Evolutionary conservation across 2,797 vertebrate genomes (phyloP), one percentile per base, ranked within the genome.

Genomic region (Parambassis ranga): DNA sequence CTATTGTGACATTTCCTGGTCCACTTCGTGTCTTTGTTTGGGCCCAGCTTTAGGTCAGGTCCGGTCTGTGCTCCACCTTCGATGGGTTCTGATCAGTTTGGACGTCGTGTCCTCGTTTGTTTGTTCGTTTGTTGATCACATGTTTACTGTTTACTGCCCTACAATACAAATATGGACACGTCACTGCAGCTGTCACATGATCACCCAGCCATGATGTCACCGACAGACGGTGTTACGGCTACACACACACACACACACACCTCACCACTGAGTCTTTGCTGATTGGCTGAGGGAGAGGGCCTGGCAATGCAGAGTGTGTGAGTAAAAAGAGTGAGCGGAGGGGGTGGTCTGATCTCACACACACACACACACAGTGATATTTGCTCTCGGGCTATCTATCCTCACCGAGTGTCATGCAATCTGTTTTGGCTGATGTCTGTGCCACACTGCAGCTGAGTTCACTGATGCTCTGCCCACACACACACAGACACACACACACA

Each of bases 201-300:
- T 30, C 44, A 7, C 64, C 57, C 49, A 62, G 31, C 42, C 26
- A 16, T 72, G 73, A 88, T 52, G 57, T 86, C 87, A 84, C 81
- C 44, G 20, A 28, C 59, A 69, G 65, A 73, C 33, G 6, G 72
- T 3, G 16, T 36, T 14, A 16, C 37, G 3, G 4, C 22, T 2
- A 6, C 43, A 46, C 46, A 30, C 36, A 23, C 18, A 18, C 19
- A 20, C 16, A 5, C 39, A 30, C 57, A 63, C 46, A 24, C 33
- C 28, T 23, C 19, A 5, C 20, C 55, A 1, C 16, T n/a, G 2
- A 42, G 53, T 8, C 41, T 2, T 0, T 22, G 56, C 51, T 56
- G 68, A 86, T 88, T 90, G 86, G 87, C 65, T 67, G 53, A 64
- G 23, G 53, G 48, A 72, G 49, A 37, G 10, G 52, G 71, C 37